Percentiles rank a stretch among this genome's conserved stretches.
These are phyloP conservation scores for Podilymbus podiceps DNA, from an alignment of 2,113 vertebrate genomes.

Conservation along the genomic window DNA sequence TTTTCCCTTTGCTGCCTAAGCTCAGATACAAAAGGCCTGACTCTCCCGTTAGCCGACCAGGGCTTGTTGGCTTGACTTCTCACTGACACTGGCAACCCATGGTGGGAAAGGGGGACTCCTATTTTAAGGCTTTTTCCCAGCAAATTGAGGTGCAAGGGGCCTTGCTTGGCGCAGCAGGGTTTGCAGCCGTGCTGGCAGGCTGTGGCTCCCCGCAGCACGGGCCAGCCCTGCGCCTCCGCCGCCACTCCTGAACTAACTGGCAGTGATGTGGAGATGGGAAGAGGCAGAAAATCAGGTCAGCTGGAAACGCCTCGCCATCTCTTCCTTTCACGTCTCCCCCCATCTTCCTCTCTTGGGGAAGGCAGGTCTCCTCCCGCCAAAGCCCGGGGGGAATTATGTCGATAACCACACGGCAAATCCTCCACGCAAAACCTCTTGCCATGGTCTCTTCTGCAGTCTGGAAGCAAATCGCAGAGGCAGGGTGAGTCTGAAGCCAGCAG, in stretches of 20 bases:
- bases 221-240: fast-evolving
- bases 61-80: background rate
- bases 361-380: background rate
- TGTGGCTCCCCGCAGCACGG: fast-evolving
- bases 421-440: fast-evolving
- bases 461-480: slow-evolving; percentile 14
- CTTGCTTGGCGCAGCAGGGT: background rate
- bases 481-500: slow-evolving; percentile 56
- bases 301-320: slow-evolving; percentile 39
- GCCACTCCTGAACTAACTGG: background rate
- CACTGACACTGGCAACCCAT: background rate
- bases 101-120: background rate
- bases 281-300: slow-evolving; percentile 58
- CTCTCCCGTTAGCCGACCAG: background rate
- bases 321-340: background rate
- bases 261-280: background rate
- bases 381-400: background rate
- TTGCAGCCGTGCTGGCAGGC: fast-evolving
- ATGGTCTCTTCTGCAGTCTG: background rate
- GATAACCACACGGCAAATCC: background rate
- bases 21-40: background rate
- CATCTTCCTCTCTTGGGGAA: background rate
- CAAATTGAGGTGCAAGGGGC: background rate
- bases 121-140: background rate
- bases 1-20: background rate